Evolutionary conservation across 2,888 invertebrate species (phyloP), one percentile per base, ranked within the genome.

Genomic region (Malachius bipustulatus): DNA sequence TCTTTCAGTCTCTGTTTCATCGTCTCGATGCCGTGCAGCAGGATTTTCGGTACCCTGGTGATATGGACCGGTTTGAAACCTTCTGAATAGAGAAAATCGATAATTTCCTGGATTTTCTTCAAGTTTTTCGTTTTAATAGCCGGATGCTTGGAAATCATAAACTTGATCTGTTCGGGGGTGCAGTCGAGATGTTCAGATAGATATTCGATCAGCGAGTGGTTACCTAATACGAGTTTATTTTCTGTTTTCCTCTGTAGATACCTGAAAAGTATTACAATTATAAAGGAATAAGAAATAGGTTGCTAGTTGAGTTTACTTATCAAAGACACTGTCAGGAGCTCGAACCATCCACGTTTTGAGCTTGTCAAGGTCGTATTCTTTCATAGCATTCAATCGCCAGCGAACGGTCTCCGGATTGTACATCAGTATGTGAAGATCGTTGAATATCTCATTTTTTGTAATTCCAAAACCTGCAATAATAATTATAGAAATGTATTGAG

Each of bases 301-400:
- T 14, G 11, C 10, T 9, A 14, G 15, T 12, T 14, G 26, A 16
- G 45, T 48, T 43, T 56, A 66, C 66, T 47, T 62, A 39, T 58
- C 44, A 39, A 65, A 56, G 32, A 55, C 50, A 35, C 51, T 46
- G 14, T 45, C 40, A 30, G 54, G 48, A 24, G 61, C 59, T 27
- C 66, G 51, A 15, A 67, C 53, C 64, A 67, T 65, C 68, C 68
- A 68, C 2, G 66, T 62, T 47, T 65, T 67, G n/a, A 64, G 42
- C 11, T 43, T 49, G 4, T 49, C 49, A 14, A 63, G 43, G 31
- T 64, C 57, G 34, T 56, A 46, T 19, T 53, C 38, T 42, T 55
- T 53, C 11, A 58, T 56, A 26, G 47, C 43, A 14, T 54, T 32
- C 19, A 67, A 47, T 41, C 63, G 54, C 16, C 54, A 44, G 35